Conservation (phyloP, 1,140 invertebrate genomes). For the Chionoecetes opilio region DNA sequence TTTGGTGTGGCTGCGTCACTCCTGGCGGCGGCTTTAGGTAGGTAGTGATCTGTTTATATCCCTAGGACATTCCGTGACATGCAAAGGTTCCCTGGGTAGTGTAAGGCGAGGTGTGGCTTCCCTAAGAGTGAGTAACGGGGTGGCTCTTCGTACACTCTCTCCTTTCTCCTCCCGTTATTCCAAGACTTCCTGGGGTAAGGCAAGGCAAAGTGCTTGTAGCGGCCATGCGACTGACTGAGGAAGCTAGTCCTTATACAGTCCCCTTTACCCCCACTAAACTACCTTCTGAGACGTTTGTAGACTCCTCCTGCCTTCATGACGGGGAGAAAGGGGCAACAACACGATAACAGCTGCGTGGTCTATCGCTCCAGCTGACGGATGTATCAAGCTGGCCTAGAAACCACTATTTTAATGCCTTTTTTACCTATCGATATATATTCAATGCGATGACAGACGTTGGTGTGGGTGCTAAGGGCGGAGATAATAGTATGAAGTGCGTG, state of each 20-base stretch:
- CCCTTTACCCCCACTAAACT: too few relatives aligned
- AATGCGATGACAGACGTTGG: neutral
- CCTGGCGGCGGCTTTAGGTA: neutral
- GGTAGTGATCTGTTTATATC: neutral
- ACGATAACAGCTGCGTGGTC: neutral
- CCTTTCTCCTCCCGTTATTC: neutral
- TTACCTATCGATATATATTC: neutral
- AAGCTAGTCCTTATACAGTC: too few relatives aligned
- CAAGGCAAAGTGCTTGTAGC: too few relatives aligned
- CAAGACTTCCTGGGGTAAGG: neutral
- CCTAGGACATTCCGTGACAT: too few relatives aligned
- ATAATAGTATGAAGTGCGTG: neutral
- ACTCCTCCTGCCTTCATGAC: neutral
- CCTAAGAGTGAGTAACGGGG: neutral
- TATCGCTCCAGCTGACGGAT: neutral
- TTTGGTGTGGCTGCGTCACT: slow-evolving; percentile 24
- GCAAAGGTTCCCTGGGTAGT: neutral
- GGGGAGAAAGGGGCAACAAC: neutral
- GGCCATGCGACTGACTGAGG: too few relatives aligned
- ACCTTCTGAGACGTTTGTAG: neutral
- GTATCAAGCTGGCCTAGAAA: neutral
- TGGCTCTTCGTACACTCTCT: neutral
- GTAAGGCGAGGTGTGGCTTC: neutral
- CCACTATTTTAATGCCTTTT: neutral
- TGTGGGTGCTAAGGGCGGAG: neutral